phyloP scores from a whole-genome alignment of 2,797 vertebrate genomes.

The Amazonetta brasiliensis region DNA sequence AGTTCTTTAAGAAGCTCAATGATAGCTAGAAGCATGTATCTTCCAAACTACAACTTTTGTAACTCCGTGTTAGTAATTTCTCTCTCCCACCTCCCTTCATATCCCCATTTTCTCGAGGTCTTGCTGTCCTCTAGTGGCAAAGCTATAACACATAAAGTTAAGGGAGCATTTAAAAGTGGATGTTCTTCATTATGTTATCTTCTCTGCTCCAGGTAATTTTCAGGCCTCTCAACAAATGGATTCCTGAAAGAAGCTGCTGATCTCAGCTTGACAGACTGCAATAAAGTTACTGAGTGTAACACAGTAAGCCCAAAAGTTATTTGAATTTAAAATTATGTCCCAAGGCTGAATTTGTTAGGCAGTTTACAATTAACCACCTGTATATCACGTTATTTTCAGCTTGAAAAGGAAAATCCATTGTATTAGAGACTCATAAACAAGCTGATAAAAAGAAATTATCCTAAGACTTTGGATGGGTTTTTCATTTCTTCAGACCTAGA shows the following conservation, averaged over 20 bases:
- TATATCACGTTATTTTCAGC: neutral
- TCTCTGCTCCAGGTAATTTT: neutral
- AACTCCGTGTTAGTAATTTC: neutral
- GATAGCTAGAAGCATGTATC: neutral
- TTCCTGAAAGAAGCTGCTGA: neutral
- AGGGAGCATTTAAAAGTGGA: neutral
- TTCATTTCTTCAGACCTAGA: neutral
- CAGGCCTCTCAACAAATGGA: neutral
- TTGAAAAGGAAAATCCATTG: neutral
- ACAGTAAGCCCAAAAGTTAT: neutral
- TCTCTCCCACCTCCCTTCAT: neutral
- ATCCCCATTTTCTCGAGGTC: conserved; percentile 27
- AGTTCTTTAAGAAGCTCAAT: neutral
- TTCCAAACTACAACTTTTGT: neutral
- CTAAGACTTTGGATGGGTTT: neutral
- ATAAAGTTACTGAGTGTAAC: neutral
- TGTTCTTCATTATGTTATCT: neutral
- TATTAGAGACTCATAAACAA: neutral
- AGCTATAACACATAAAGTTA: neutral
- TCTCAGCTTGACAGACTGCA: neutral
- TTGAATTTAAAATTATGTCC: neutral
- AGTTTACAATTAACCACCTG: neutral
- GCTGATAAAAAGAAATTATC: neutral
- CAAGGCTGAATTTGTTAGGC: neutral
- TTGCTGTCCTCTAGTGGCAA: conserved; percentile 74